Percentiles rank a stretch among this genome's conserved stretches.
These are phyloP conservation scores for Malacoraja senta DNA, from an alignment of 2,797 vertebrate species.

Conservation along the genomic window DNA sequence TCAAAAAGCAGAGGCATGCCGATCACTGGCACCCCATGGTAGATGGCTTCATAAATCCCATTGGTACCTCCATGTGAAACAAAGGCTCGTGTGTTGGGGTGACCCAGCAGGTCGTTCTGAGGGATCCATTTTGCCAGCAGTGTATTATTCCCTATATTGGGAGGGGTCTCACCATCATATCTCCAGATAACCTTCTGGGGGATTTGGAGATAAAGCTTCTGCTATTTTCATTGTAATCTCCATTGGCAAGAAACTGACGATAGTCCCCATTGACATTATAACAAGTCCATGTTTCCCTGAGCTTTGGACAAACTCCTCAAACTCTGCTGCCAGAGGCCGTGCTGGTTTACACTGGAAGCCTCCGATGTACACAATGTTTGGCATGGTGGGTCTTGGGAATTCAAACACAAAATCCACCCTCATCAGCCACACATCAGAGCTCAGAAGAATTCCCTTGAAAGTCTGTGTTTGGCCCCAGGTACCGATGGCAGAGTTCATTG, in stretches of 20 bases:
- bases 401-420: not conserved
- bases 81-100: constrained; percentile 58
- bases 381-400: not conserved
- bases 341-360: constrained; percentile 9
- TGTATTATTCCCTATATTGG: constrained; percentile 52
- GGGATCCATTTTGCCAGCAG: constrained; percentile 12
- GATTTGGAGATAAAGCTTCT: not conserved
- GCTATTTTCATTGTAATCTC: constrained; percentile 52
- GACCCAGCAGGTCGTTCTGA: constrained; percentile 55
- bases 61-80: constrained; percentile 56
- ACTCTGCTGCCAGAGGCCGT: constrained; percentile 40
- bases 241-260: constrained; percentile 44
- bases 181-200: constrained; percentile 60
- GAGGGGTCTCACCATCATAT: constrained; percentile 51
- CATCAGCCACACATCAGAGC: not conserved
- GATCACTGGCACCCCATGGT: constrained; percentile 57
- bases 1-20: constrained; percentile 61
- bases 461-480: not conserved
- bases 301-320: constrained; percentile 56
- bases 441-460: not conserved
- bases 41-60: constrained; percentile 9
- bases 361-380: constrained; percentile 9
- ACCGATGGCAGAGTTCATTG: not conserved
- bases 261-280: constrained; percentile 57
- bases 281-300: constrained; percentile 60